Base-by-base conservation (phyloP, 2,888 invertebrate species). In the Metopia argyrocephala region DNA sequence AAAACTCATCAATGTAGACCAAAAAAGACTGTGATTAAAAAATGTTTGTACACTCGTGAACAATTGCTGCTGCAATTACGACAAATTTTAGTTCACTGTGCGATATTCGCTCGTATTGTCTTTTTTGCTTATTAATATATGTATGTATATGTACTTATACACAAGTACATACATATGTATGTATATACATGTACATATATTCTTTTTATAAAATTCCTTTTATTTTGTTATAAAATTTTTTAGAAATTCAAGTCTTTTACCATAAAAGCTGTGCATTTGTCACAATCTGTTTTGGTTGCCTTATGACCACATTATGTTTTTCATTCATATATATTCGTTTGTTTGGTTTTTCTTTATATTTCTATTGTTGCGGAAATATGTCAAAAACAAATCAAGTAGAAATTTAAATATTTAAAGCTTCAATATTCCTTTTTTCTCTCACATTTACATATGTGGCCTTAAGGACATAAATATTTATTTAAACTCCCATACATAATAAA, bases 261-360 rank as follows among this genome's bases (percentile, higher is more conserved):
- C 59, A 5, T 52, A 28, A 20, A 66, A 70, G 54, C 54, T 65
- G 25, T 68, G n/a, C 73, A 7, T 74, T 69, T 78, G 68, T 64
- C 68, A 73, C 48, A 56, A 57, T 64, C 50, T 54, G 66, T 20
- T 73, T 70, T 28, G 31, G 15, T 21, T 64, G 6, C 5, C 70
- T 70, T 70, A 54, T 71, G 76, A 54, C 76, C 76, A 69, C 76
- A 76, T 76, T 69, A 69, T 69, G 76, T 56, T 68, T 56, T 66
- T 23, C 9, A 23, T 61, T 61, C 45, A 46, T 62, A 38, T 38
- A 3, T 4, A 12, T 12, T 12, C 3, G 3, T 38, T 48, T 20
- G 48, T 48, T 25, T 27, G 7, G 5, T 62, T 46, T 62, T 46
- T 46, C 45, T 45, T n/a, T 15, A 25, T 45, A 46, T 38, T 38